These are phyloP conservation scores for Cosmia pyralina DNA, from an alignment of 2,888 invertebrate genomes.

Conservation along the genomic window DNA sequence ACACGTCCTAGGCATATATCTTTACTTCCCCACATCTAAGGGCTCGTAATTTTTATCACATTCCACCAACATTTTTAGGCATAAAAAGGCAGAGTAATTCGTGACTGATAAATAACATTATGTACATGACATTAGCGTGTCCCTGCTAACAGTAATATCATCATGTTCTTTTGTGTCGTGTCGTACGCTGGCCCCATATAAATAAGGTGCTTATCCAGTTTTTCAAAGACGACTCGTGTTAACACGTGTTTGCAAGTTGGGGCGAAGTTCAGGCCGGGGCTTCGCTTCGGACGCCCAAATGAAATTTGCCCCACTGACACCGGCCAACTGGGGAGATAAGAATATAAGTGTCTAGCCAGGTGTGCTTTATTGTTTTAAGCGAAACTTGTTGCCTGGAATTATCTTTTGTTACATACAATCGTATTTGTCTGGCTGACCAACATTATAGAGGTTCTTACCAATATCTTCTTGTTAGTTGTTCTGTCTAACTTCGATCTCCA, in stretches of 20 bases:
- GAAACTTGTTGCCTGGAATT: constrained; percentile 54
- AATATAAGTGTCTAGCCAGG: constrained; percentile 73
- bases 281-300: constrained; percentile 80
- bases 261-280: constrained; percentile 77
- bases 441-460: constrained; percentile 17
- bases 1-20: constrained; percentile 63
- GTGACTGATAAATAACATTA: constrained; percentile 84
- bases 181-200: constrained; percentile 88
- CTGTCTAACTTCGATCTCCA: constrained; percentile 5
- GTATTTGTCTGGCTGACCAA: constrained; percentile 37
- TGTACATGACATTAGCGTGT: constrained; percentile 84
- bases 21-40: constrained; percentile 58
- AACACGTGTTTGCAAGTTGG: constrained; percentile 86
- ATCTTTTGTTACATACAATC: constrained; percentile 44
- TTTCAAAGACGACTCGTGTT: constrained; percentile 88
- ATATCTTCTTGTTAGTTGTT: constrained; percentile 21
- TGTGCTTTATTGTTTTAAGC: constrained; percentile 76
- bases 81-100: constrained; percentile 76
- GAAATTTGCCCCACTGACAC: constrained; percentile 87
- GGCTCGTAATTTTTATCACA: constrained; percentile 70
- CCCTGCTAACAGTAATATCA: constrained; percentile 84
- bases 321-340: constrained; percentile 72
- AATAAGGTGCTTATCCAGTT: constrained; percentile 88
- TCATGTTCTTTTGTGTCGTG: constrained; percentile 87
- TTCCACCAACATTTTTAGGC: constrained; percentile 68